Evolutionary conservation across 2,797 vertebrate species (phyloP).

Genomic region (Chaunax sp.): DNA sequence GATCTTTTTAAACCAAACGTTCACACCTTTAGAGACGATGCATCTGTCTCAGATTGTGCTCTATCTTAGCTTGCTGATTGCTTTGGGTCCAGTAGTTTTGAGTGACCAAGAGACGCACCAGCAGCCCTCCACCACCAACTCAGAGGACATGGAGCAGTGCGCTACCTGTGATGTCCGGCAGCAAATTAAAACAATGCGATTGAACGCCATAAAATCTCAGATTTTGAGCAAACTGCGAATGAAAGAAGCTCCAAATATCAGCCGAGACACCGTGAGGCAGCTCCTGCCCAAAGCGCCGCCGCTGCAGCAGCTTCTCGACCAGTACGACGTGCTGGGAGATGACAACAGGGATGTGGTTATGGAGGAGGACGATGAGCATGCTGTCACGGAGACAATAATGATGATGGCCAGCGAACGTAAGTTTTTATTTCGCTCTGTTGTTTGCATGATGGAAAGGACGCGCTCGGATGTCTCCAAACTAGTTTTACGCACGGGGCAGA

Average conservation of each 20-base stretch:
- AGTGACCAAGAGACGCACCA: conserved; percentile 85
- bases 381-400: conserved; percentile 94
- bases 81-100: conserved; percentile 86
- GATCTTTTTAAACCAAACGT: conserved; percentile 32
- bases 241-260: conserved; percentile 97
- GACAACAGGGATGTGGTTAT: conserved; percentile 90
- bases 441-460: not conserved
- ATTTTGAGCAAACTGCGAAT: conserved; percentile 98
- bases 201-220: conserved; percentile 97
- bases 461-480: conserved; percentile 10
- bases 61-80: conserved; percentile 89
- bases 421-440: conserved; percentile 62
- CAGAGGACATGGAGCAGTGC: conserved; percentile 89
- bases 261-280: conserved; percentile 94
- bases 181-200: conserved; percentile 93
- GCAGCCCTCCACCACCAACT: conserved; percentile 69
- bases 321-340: conserved; percentile 96
- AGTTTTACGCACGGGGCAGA: conserved; percentile 46
- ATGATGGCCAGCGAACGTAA: conserved; percentile 96
- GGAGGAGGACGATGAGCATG: conserved; percentile 97
- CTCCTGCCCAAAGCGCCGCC: conserved; percentile 97
- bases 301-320: conserved; percentile 96
- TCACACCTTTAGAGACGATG: conserved; percentile 85
- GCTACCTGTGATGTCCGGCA: conserved; percentile 94
- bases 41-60: conserved; percentile 82